Evolutionary conservation across 2,888 invertebrate genomes (phyloP).

Genomic region (Chymomyza amoena): DNA sequence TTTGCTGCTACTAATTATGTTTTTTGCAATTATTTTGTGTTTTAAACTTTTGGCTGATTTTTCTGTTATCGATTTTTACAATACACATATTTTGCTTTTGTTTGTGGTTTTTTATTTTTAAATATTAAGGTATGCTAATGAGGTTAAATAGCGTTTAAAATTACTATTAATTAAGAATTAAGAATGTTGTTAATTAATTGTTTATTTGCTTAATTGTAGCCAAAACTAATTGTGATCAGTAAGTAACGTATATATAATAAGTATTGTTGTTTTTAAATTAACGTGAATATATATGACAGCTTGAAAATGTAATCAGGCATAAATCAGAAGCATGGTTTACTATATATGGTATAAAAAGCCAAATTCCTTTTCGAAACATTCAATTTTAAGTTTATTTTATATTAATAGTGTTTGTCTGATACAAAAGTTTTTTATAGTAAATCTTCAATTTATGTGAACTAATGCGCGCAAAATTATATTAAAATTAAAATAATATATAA

Average conservation of each 20-base stretch:
- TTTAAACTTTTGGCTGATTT: slow-evolving; percentile 16
- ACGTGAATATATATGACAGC: slow-evolving; percentile 26
- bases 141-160: slow-evolving; percentile 48
- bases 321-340: slow-evolving; percentile 61
- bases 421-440: neutral
- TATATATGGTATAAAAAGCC: slow-evolving; percentile 50
- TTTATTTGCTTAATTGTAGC: slow-evolving; percentile 27
- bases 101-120: slow-evolving; percentile 26
- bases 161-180: slow-evolving; percentile 34
- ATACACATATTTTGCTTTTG: slow-evolving; percentile 37
- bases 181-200: slow-evolving; percentile 26
- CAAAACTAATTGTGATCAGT: slow-evolving; percentile 56
- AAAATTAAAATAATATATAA: slow-evolving; percentile 12
- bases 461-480: slow-evolving; percentile 40
- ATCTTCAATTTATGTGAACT: slow-evolving; percentile 40
- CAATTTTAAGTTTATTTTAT: slow-evolving; percentile 17
- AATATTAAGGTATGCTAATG: slow-evolving; percentile 38
- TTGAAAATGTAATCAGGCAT: slow-evolving; percentile 55
- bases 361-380: slow-evolving; percentile 39
- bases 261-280: slow-evolving; percentile 20
- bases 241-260: slow-evolving; percentile 26
- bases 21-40: slow-evolving; percentile 11
- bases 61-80: neutral
- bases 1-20: slow-evolving; percentile 11
- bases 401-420: slow-evolving; percentile 26